Evolutionary conservation across 2,113 vertebrate genomes (phyloP).

Genomic region (Ploceus nigricollis): DNA sequence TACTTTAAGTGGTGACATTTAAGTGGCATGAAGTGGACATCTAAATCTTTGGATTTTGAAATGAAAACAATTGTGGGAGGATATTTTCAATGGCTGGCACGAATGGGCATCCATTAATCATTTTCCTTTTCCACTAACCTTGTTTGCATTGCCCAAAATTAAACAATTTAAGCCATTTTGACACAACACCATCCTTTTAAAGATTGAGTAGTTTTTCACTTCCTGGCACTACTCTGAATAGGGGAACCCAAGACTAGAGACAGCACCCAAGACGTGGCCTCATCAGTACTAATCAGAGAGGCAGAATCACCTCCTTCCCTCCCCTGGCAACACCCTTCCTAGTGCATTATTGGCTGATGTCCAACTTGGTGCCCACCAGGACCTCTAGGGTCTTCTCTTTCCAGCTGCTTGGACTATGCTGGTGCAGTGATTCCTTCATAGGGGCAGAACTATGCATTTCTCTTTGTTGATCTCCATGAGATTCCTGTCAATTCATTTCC

Average conservation of each 20-base stretch:
- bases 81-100: not conserved
- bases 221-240: not conserved
- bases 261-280: not conserved
- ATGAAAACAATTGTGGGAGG: not conserved
- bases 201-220: not conserved
- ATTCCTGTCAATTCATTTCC: not conserved
- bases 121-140: not conserved
- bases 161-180: not conserved
- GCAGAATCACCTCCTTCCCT: not conserved
- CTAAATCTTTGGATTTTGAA: conserved; percentile 8
- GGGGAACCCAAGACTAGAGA: not conserved
- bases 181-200: not conserved
- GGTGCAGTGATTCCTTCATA: not conserved
- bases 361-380: not conserved
- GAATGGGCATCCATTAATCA: not conserved
- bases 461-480: not conserved
- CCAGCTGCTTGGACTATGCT: not conserved
- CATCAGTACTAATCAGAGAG: not conserved
- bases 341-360: not conserved
- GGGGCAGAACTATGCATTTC: not conserved
- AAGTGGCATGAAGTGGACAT: not conserved
- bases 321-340: not conserved
- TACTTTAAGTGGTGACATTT: conserved; percentile 17
- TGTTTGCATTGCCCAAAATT: not conserved
- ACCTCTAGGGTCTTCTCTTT: not conserved